Conservation (phyloP, 1,140 invertebrate species). For the Heterodera carotae region DNA sequence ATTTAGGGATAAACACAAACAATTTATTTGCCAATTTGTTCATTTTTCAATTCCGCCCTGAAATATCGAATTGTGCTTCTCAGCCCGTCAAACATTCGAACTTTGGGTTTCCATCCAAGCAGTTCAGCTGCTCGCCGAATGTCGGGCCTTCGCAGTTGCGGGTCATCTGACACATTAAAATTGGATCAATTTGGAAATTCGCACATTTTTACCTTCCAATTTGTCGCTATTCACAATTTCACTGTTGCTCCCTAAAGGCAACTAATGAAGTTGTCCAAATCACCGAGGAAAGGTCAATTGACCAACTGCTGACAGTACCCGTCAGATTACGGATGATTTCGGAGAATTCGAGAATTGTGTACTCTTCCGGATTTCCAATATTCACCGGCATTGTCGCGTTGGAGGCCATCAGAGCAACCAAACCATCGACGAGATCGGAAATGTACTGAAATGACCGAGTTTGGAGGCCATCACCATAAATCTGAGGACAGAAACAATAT, state of each 20-base stretch:
- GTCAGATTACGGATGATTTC: slow-evolving; percentile 79
- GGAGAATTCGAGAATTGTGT: slow-evolving; percentile 94
- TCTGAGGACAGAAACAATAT: slow-evolving; percentile 71
- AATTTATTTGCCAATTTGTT: slow-evolving; percentile 34
- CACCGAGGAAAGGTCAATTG: slow-evolving; percentile 28
- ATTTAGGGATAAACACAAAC: too few species aligned
- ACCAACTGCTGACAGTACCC: too few species aligned
- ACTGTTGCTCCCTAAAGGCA: slow-evolving; percentile 75
- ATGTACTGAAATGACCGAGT: slow-evolving; percentile 98
- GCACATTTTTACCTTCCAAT: slow-evolving; percentile 18
- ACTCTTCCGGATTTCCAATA: slow-evolving; percentile 95
- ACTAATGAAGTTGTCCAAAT: slow-evolving; percentile 17
- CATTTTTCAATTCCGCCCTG: slow-evolving; percentile 52
- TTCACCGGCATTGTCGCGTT: slow-evolving; percentile 92
- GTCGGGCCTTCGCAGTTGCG: slow-evolving; percentile 86
- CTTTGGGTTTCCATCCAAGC: slow-evolving; percentile 91
- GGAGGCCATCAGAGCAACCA: slow-evolving; percentile 87
- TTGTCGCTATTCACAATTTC: slow-evolving; percentile 76
- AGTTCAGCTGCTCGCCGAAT: slow-evolving; percentile 83
- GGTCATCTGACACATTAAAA: slow-evolving; percentile 78
- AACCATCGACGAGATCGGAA: slow-evolving; percentile 90
- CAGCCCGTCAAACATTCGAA: slow-evolving; percentile 60
- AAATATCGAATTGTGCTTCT: slow-evolving; percentile 61
- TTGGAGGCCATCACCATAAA: slow-evolving; percentile 89
- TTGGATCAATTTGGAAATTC: too few species aligned